phyloP scores from a whole-genome alignment of 2,888 invertebrate genomes.

The Epistrophe grossulariae region DNA sequence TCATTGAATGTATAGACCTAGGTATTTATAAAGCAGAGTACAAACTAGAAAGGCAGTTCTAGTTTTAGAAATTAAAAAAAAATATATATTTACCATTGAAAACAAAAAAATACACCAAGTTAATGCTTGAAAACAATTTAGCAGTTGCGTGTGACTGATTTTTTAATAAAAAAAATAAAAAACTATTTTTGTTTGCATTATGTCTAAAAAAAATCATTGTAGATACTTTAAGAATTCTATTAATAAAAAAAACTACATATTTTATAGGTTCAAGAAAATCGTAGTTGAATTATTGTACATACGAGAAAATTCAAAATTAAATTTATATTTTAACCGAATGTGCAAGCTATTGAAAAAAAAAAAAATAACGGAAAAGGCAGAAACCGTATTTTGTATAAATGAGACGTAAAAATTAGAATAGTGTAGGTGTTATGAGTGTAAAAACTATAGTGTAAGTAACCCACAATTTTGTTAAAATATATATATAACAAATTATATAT shows the following conservation, averaged over 20 bases:
- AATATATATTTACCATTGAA: slow-evolving; percentile 38
- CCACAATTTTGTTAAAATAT: slow-evolving; percentile 61
- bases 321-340: slow-evolving; percentile 46
- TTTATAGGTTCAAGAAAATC: slow-evolving; percentile 3
- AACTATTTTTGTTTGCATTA: slow-evolving; percentile 14
- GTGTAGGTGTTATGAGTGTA: slow-evolving; percentile 60
- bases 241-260: slow-evolving; percentile 8
- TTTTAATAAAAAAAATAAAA: slow-evolving; percentile 50
- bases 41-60: slow-evolving; percentile 57
- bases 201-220: slow-evolving; percentile 11
- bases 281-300: slow-evolving; percentile 55
- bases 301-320: slow-evolving; percentile 35
- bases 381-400: slow-evolving; percentile 68
- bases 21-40: slow-evolving; percentile 36
- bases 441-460: slow-evolving; percentile 66
- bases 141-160: slow-evolving; percentile 70
- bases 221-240: slow-evolving; percentile 38
- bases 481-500: slow-evolving; percentile 31
- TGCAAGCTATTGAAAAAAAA: slow-evolving; percentile 38
- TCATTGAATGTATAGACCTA: slow-evolving; percentile 19
- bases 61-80: slow-evolving; percentile 41
- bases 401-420: slow-evolving; percentile 44
- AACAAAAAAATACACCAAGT: slow-evolving; percentile 36
- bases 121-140: slow-evolving; percentile 39
- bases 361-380: slow-evolving; percentile 13